Conservation (phyloP, 2,113 vertebrate species). For the Pantherophis guttatus region DNA sequence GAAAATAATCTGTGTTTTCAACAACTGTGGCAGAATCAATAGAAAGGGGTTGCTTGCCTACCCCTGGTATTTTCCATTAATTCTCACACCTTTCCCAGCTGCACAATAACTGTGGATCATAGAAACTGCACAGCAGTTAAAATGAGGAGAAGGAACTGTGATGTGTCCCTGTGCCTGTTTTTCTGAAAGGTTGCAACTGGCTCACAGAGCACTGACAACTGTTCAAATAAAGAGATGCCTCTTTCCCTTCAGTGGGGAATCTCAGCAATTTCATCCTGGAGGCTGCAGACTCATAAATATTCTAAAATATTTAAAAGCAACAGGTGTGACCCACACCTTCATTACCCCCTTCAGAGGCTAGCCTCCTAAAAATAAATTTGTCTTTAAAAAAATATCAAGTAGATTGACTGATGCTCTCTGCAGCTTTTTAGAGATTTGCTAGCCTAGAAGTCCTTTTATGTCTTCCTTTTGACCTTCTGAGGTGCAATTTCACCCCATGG, state of each 20-base stretch:
- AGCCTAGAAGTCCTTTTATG: not conserved
- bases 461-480: not conserved
- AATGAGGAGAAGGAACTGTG: not conserved
- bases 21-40: not conserved
- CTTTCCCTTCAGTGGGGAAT: slow-evolving; percentile 34
- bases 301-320: slow-evolving; percentile 18
- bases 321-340: slow-evolving; percentile 65
- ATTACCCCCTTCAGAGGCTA: slow-evolving; percentile 7
- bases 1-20: not conserved
- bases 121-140: not conserved
- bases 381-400: not conserved
- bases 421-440: slow-evolving; percentile 14
- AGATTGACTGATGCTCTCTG: slow-evolving; percentile 16
- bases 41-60: not conserved
- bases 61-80: not conserved
- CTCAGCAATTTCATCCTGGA: slow-evolving; percentile 41
- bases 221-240: slow-evolving; percentile 59
- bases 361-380: slow-evolving; percentile 9
- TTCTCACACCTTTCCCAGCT: not conserved
- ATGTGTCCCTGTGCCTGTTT: not conserved
- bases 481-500: not conserved
- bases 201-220: slow-evolving; percentile 60
- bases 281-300: slow-evolving; percentile 56
- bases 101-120: not conserved
- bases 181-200: slow-evolving; percentile 57